Conservation (phyloP, 2,113 vertebrate genomes). For the Notothenia rossii region DNA sequence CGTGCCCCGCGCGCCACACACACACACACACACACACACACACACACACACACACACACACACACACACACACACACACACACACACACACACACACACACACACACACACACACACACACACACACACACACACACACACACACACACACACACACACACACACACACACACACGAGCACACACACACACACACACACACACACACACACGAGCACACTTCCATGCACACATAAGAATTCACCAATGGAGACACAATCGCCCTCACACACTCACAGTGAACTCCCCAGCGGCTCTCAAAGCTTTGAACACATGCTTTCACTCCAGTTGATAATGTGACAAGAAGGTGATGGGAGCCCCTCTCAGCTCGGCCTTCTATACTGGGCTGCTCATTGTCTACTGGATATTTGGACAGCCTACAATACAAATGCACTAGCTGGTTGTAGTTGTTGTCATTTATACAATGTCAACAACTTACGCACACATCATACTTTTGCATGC, state of each 20-base stretch:
- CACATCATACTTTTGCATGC: too few relatives aligned
- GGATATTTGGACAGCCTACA: background rate
- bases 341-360: conserved; percentile 41
- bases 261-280: conserved; percentile 29
- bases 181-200: conserved; percentile 5
- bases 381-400: background rate
- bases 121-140: background rate
- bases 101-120: conserved; percentile 29
- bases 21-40: conserved; percentile 23
- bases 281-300: conserved; percentile 35
- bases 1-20: too few relatives aligned
- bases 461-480: background rate
- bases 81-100: background rate
- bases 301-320: conserved; percentile 59
- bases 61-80: too few relatives aligned
- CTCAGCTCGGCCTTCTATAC: background rate
- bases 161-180: conserved; percentile 16
- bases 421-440: background rate
- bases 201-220: conserved; percentile 35
- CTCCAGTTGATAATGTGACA: conserved; percentile 47
- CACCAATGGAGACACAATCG: conserved; percentile 37
- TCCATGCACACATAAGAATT: conserved; percentile 24
- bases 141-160: conserved; percentile 21
- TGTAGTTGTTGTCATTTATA: background rate
- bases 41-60: background rate